Base-by-base conservation (phyloP, 2,888 invertebrate species). In the Deroplatys truncata region DNA sequence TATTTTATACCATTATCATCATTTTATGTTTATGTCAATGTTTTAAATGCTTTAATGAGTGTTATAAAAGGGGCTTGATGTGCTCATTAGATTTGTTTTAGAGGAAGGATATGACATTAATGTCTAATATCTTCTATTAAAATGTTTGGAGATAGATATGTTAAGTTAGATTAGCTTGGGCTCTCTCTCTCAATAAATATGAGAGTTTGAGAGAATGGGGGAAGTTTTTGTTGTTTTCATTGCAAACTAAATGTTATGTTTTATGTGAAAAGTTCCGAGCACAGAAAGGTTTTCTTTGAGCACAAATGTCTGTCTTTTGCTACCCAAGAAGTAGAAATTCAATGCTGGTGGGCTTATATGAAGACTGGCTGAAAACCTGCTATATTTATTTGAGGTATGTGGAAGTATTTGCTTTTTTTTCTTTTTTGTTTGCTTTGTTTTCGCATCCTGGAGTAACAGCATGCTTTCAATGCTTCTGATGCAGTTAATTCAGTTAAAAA, bases 291-390 rank as follows among this genome's bases (percentile, higher is more conserved):
- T 20, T 72, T 72, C 20, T 72, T 72, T 72, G 56, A 72, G 28
- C 43, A 35, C 31, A 43, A 85, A 43, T 85, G 49, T 85, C 35
- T 85, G 31, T 8, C 85, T n/a, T 85, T 85, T 85, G 85, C 85
- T 85, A 49, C 85, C 31, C 49, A 43, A 49, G 35, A 49, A 35
- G 35, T 49, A 43, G 85, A 43, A 85, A 35, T 85, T 28, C 49
- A 35, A 13, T 72, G 56, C 56, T 72, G 82, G 85, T 88, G 89
- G 82, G 56, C 43, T 89, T 82, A 20, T 84, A 85, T 84, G 89
- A 89, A 87, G 87, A 87, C 56, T 87, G 87, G 87, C 87, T 87
- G 89, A 29, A n/a, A n/a, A 49, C n/a, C 16, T 84, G 88, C 35
- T n/a, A 85, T 28, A 20, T 16, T 31, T 9, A 28, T 16, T 85